Base-by-base conservation (phyloP, 2,888 invertebrate species). In the Cetonia aurata region DNA sequence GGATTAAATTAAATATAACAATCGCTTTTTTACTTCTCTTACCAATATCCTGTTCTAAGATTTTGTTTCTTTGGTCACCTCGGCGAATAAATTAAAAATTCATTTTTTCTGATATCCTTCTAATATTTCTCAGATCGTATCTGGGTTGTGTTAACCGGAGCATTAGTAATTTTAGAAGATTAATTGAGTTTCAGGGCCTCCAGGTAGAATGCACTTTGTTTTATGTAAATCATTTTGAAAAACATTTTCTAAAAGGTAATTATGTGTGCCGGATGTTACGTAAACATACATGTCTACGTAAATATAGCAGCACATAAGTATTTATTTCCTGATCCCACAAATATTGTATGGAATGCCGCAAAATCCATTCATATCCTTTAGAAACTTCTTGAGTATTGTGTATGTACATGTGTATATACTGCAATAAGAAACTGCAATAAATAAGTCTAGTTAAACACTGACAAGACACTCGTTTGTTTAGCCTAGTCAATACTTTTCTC, bases 81-180 rank as follows among this genome's bases (percentile, higher is more conserved):
- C 9, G 12, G 17, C 19, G 37, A 33, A 50, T 60, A 60, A 25
- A 65, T 65, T 65, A 65, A 65, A 50, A 25, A 65, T 50, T 48
- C 48, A 50, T 65, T 65, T 65, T 65, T 65, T 62, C 41, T 33
- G 50, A 65, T 48, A 65, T 65, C 62, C 62, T 65, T 65, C 62
- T 65, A 65, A 65, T 65, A 65, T 65, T 65, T 65, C 62, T 50
- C 62, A 25, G 50, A 65, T 65, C 33, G 15, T 37, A 37, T 65
- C 62, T 65, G 48, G 33, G 15, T 44, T 60, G 13, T 41, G 25
- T 44, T 65, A 65, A 65, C 62, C 37, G 37, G 50, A 65, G 37
- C 41, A 65, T 65, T 65, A 65, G 33, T 52, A 65, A 65, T 50
- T 50, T 37, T 50, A 50, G 19, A n/a, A 37, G 50, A 65, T 37